These are phyloP conservation scores for Gonioctena quinquepunctata DNA, from an alignment of 1,140 invertebrate species.

Conservation along the genomic window DNA sequence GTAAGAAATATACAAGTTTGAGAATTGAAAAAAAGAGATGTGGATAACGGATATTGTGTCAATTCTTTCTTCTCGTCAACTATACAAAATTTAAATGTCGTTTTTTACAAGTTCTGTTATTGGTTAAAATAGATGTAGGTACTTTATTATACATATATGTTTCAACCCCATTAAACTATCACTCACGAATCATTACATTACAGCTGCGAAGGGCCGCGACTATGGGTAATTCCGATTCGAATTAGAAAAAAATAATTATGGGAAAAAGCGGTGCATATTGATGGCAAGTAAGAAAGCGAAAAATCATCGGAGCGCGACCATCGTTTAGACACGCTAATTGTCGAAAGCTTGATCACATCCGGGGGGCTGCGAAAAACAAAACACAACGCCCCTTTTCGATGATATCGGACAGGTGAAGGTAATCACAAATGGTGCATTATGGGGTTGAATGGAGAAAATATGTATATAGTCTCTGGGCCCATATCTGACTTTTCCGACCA, in stretches of 20 bases:
- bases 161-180: no score
- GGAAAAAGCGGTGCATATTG: not conserved
- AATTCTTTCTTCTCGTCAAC: no score
- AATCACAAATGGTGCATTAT: not conserved
- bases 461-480: not conserved
- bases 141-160: no score
- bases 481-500: no score
- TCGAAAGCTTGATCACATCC: conserved; percentile 5
- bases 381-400: not conserved
- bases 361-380: not conserved
- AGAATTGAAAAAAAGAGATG: no score
- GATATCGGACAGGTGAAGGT: conserved; percentile 2
- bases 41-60: no score
- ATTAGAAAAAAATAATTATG: not conserved
- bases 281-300: not conserved
- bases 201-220: not conserved
- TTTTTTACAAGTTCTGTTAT: no score
- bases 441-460: not conserved
- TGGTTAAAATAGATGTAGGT: no score
- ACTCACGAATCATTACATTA: no score
- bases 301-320: not conserved
- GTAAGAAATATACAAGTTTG: no score
- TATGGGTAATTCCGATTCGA: not conserved
- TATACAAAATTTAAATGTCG: no score
- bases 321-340: conserved; percentile 8